phyloP scores from a whole-genome alignment of 2,113 vertebrate species.

The Macquaria australasica region DNA sequence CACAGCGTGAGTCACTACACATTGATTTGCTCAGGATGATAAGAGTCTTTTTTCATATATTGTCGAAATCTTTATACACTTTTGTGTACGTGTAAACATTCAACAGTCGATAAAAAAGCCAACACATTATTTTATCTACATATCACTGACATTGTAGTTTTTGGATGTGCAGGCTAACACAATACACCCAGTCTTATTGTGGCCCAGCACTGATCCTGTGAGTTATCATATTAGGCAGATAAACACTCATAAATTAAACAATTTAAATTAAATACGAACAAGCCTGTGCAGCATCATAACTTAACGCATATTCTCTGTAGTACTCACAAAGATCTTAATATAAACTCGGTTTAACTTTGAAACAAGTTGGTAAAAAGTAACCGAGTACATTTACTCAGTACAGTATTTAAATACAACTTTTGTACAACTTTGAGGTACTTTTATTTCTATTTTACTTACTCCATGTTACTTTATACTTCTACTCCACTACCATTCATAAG shows the following conservation, averaged over 20 bases:
- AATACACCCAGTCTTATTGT: background rate
- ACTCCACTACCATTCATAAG: too few species aligned
- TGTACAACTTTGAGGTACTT: background rate
- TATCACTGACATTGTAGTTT: too few species aligned
- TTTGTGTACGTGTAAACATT: too few species aligned
- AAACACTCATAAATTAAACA: background rate
- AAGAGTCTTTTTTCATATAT: background rate
- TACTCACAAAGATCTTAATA: background rate
- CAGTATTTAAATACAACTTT: background rate
- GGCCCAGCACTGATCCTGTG: background rate
- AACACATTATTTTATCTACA: too few species aligned
- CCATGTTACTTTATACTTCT: too few species aligned
- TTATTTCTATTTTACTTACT: too few species aligned
- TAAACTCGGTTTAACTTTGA: background rate
- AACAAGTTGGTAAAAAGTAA: background rate
- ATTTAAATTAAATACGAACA: background rate
- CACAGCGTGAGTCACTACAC: background rate
- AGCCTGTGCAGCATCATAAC: background rate
- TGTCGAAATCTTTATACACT: too few species aligned
- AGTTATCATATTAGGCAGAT: background rate
- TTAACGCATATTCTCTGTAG: background rate
- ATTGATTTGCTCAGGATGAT: constrained; percentile 12
- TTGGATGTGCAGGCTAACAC: background rate
- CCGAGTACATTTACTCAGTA: background rate
- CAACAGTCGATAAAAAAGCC: background rate